Evolutionary conservation across 2,113 vertebrate species (phyloP).

Genomic region (Spea bombifrons): DNA sequence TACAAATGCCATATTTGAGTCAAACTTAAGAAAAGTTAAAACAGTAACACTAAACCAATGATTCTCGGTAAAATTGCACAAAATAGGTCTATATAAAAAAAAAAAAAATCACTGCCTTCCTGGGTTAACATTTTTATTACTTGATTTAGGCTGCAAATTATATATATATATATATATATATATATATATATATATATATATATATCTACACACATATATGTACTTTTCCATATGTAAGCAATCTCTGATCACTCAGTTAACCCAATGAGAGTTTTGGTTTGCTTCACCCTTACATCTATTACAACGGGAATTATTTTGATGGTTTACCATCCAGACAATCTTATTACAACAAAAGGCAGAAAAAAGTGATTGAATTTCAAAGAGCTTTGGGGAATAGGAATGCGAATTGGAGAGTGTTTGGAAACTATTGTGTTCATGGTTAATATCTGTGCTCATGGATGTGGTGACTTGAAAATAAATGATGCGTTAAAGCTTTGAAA

Average conservation of each 20-base stretch:
- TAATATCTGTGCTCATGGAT: not conserved
- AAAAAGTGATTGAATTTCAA: not conserved
- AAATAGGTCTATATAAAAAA: not conserved
- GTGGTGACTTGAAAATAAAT: not conserved
- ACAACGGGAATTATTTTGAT: not conserved
- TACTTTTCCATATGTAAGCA: no score
- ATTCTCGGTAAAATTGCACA: not conserved
- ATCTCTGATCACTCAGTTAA: no score
- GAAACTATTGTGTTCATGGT: not conserved
- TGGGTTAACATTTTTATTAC: slow-evolving; percentile 28
- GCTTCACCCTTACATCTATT: not conserved
- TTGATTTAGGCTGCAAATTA: not conserved
- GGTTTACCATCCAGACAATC: not conserved
- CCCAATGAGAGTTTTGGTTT: not conserved
- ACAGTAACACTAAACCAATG: slow-evolving; percentile 1
- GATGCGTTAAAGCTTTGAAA: slow-evolving; percentile 1
- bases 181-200: no score
- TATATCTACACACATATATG: no score
- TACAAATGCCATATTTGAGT: slow-evolving; percentile 4
- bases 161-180: no score
- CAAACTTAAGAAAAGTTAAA: not conserved
- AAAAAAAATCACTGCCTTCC: not conserved
- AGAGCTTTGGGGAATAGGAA: not conserved
- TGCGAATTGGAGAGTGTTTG: not conserved
- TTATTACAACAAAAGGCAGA: not conserved